These are phyloP conservation scores for Hypotaenidia philippensis DNA, from an alignment of 2,797 vertebrate species.

Conservation along the genomic window DNA sequence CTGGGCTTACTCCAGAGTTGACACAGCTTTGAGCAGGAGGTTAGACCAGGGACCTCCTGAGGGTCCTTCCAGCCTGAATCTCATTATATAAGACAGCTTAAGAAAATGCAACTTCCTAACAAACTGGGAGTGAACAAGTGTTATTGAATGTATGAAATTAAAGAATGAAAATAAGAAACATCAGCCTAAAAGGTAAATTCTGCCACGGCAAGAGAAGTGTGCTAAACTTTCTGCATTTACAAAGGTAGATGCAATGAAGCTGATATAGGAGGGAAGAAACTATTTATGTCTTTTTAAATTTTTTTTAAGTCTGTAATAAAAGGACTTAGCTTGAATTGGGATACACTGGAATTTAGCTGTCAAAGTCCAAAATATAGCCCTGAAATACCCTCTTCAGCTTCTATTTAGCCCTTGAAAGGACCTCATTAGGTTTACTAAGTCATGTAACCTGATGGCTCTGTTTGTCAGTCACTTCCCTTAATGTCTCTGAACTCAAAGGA, in stretches of 20 bases:
- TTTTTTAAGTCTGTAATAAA: not conserved
- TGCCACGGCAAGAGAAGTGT: not conserved
- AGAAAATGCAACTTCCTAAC: not conserved
- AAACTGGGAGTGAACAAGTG: not conserved
- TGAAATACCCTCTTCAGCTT: not conserved
- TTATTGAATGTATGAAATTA: not conserved
- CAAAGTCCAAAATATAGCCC: not conserved
- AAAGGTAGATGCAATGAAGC: not conserved
- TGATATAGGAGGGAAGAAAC: accelerated
- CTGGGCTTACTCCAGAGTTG: not conserved
- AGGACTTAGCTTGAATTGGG: not conserved
- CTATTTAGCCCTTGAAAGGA: not conserved
- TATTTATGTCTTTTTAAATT: not conserved
- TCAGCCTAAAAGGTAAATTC: not conserved
- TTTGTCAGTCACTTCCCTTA: not conserved
- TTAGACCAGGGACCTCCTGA: not conserved
- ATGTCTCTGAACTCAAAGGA: not conserved
- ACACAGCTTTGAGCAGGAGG: not conserved
- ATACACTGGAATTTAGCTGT: not conserved
- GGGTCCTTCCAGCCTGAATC: not conserved
- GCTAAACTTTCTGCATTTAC: not conserved
- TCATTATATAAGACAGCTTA: not conserved
- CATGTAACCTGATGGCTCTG: not conserved
- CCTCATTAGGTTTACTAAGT: not conserved
- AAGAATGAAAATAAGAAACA: not conserved